Base-by-base conservation (phyloP, 1,140 invertebrate genomes). In the Ganaspis sp. region DNA sequence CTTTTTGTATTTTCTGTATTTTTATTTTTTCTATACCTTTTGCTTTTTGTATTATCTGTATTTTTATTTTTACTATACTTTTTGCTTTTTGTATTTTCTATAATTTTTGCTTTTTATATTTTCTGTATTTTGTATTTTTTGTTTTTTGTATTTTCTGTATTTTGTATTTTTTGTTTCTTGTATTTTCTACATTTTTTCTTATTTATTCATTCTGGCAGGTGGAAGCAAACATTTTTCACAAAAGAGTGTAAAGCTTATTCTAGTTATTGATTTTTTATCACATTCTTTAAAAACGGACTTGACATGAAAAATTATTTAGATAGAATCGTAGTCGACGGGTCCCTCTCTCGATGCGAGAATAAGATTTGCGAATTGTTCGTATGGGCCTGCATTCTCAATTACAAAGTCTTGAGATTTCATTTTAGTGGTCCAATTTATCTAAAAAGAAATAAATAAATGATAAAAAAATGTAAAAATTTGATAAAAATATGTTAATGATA, bases 401-500 rank as follows among this genome's bases (percentile, higher is more conserved):
- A 86, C 81, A 64, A 77, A 83, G 4, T 79, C 37, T 64, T 80
- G 80, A 19, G 73, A 71, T 72, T 84, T 85, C 84, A 87, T 87
- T 23, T 81, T 74, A 11, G 4, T 37, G 23, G 83, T 84, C 85
- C 85, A 87, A 40, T 84, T 84, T 70, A 87, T 80, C 84, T 87
- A 45, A 0, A n/a, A 49, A 45, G n/a, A 19, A 81, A 82, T 11
- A 42, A 34, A 34, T 34, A 34, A 34, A n/a, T n/a, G n/a, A n/a
- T n/a, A n/a, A n/a, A n/a, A n/a, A n/a, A n/a, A n/a, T n/a, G n/a
- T n/a, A n/a, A n/a, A n/a, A n/a, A n/a, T n/a, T n/a, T n/a, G n/a
- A n/a, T n/a, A n/a, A n/a, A n/a, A n/a, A n/a, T n/a, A n/a, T n/a
- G n/a, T n/a, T n/a, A n/a, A n/a, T n/a, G n/a, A n/a, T n/a, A n/a